Evolutionary conservation across 2,797 vertebrate species (phyloP).

Genomic region (Euphonia xanthogaster): DNA sequence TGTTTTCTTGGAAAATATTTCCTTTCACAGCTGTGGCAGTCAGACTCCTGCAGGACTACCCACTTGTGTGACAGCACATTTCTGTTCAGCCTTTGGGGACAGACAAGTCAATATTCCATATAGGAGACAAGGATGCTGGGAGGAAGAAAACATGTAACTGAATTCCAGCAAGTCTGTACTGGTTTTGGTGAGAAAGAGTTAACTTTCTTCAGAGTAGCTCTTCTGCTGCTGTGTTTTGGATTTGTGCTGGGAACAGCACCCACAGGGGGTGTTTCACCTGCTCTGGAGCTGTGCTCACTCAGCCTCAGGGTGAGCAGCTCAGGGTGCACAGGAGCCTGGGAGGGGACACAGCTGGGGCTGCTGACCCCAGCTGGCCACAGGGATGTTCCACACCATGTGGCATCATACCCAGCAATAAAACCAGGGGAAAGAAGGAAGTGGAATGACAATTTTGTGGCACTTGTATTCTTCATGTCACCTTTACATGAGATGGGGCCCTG

Average conservation of each 20-base stretch:
- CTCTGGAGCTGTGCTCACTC: background rate
- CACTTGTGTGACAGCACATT: background rate
- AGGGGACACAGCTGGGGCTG: background rate
- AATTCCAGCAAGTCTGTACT: background rate
- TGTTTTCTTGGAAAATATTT: background rate
- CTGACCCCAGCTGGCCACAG: background rate
- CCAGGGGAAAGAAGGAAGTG: background rate
- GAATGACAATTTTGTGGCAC: rapidly evolving
- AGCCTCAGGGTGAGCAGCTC: background rate
- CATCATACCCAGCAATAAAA: background rate
- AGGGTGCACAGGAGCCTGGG: too few relatives aligned
- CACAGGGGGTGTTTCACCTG: background rate
- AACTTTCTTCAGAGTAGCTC: background rate
- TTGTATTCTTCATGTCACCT: background rate
- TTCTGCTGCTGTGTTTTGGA: background rate
- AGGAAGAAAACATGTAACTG: background rate
- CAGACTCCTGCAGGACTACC: background rate
- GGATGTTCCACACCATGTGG: background rate
- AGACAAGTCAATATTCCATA: background rate
- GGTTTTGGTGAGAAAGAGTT: background rate
- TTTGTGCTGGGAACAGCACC: background rate
- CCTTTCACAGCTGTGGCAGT: background rate
- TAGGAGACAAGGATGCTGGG: background rate
- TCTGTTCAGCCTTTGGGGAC: background rate
- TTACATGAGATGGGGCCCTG: rapidly evolving